Conservation (phyloP, 2,797 vertebrate species). For the Limnodromus scolopaceus region DNA sequence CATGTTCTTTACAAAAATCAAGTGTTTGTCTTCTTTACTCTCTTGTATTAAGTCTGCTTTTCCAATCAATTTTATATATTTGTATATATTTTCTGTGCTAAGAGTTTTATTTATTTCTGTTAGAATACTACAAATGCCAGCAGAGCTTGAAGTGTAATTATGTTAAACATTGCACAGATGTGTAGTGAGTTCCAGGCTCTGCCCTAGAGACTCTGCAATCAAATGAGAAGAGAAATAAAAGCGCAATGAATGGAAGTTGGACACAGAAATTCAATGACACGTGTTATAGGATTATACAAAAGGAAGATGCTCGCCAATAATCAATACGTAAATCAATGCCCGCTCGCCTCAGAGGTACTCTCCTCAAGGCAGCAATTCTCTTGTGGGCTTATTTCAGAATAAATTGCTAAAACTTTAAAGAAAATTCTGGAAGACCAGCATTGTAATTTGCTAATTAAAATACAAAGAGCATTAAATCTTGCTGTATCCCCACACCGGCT, state of each 20-base stretch:
- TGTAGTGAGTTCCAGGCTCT: background rate
- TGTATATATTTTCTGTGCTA: background rate
- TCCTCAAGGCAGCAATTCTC: background rate
- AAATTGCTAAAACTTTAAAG: background rate
- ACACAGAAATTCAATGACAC: slow-evolving; percentile 1
- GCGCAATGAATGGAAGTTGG: background rate
- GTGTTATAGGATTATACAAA: background rate
- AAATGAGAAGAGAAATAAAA: slow-evolving; percentile 28
- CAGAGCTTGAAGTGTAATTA: slow-evolving; percentile 25
- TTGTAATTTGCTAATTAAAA: slow-evolving; percentile 2
- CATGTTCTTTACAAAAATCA: background rate
- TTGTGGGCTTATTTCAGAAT: background rate
- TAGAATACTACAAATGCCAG: background rate
- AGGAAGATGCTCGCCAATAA: slow-evolving; percentile 21
- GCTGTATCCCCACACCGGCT: background rate
- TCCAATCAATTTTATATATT: background rate
- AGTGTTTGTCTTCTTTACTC: background rate
- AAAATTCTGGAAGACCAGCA: background rate
- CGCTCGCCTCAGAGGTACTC: background rate
- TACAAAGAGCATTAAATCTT: background rate
- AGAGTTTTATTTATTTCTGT: background rate
- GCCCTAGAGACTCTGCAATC: slow-evolving; percentile 28
- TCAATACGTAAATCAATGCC: slow-evolving; percentile 29
- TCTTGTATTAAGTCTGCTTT: background rate
- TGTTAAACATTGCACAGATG: slow-evolving; percentile 44